Evolutionary conservation across 1,140 invertebrate species (phyloP), one percentile per base, ranked within the genome.

Genomic region (Bicyclus anynana): DNA sequence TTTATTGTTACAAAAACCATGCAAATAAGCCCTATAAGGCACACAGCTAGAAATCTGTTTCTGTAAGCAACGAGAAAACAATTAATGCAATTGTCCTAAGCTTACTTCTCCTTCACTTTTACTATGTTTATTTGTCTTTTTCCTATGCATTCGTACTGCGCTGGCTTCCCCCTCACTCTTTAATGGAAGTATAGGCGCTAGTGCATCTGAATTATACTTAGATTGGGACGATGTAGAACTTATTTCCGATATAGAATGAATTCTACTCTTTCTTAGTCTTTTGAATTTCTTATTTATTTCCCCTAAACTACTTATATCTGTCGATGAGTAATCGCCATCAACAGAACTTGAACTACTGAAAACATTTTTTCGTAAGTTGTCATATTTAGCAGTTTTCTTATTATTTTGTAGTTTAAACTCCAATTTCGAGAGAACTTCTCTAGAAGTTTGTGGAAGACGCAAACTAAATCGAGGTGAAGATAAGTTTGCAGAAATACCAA

Each of bases 91-190:
- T 27, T 68, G 66, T 35, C 72, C 74, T 26, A 79, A 53, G 54
- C 80, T 83, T 20, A 80, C 57, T 78, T 89, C 86, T 27, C 86
- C 88, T 29, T 89, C 84, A 62, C 85, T 89, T 62, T 75, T 85
- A 54, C 57, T 77, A 21, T 63, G 48, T 42, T 66, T 68, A 16
- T 59, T 78, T 49, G 42, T 63, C 59, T 65, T 67, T 46, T 64
- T 70, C 49, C 49, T 66, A 47, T 53, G 63, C 47, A 42, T 63
- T 44, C 69, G 73, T 46, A 62, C 71, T 59, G 74, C 58, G 74
- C 78, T 84, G 44, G 83, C 27, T 63, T 90, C 79, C 20, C 84
- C 86, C 61, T 89, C 75, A 69, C 86, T 84, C 62, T 65, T 69
- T 27, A 83, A 40, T 53, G 78, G 77, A 53, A 82, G 23, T 48